Evolutionary conservation across 2,888 invertebrate genomes (phyloP).

Genomic region (Congeria kusceri): DNA sequence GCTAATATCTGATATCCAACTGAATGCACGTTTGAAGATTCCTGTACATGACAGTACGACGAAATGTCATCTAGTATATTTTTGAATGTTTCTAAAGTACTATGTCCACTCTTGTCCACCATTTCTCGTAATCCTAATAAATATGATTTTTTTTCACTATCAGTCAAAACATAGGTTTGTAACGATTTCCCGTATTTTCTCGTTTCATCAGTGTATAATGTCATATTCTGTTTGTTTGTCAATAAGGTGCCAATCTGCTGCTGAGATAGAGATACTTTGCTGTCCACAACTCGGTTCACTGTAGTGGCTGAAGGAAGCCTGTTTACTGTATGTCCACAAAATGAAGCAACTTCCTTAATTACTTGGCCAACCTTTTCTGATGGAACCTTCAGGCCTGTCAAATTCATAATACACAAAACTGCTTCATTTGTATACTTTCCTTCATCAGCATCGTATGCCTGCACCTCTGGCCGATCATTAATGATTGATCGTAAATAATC

Average conservation of each 20-base stretch:
- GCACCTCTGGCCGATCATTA: too few relatives aligned
- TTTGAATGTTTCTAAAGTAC: slow-evolving; percentile 34
- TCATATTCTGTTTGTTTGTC: slow-evolving; percentile 24
- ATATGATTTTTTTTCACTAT: slow-evolving; percentile 38
- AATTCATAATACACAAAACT: slow-evolving; percentile 50
- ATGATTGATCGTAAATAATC: too few relatives aligned
- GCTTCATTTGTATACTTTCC: too few relatives aligned
- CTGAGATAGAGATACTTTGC: slow-evolving; percentile 38
- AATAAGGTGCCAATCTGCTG: slow-evolving; percentile 31
- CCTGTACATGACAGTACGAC: slow-evolving; percentile 13
- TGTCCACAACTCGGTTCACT: slow-evolving; percentile 48
- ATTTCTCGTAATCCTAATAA: slow-evolving; percentile 45
- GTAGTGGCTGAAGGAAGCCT: slow-evolving; percentile 45
- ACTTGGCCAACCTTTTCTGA: slow-evolving; percentile 52
- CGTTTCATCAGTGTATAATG: slow-evolving; percentile 61
- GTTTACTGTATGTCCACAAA: slow-evolving; percentile 43
- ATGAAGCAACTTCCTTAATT: slow-evolving; percentile 35
- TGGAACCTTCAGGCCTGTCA: slow-evolving; percentile 51
- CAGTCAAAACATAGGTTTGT: slow-evolving; percentile 50
- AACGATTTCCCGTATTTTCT: slow-evolving; percentile 52
- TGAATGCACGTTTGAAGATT: neutral
- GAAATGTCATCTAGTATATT: slow-evolving; percentile 11
- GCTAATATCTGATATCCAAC: slow-evolving; percentile 29
- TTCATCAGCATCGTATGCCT: too few relatives aligned
- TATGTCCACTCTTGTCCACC: slow-evolving; percentile 43